Evolutionary conservation across 2,797 vertebrate species (phyloP).

Genomic region (Anguilla pacifica): DNA sequence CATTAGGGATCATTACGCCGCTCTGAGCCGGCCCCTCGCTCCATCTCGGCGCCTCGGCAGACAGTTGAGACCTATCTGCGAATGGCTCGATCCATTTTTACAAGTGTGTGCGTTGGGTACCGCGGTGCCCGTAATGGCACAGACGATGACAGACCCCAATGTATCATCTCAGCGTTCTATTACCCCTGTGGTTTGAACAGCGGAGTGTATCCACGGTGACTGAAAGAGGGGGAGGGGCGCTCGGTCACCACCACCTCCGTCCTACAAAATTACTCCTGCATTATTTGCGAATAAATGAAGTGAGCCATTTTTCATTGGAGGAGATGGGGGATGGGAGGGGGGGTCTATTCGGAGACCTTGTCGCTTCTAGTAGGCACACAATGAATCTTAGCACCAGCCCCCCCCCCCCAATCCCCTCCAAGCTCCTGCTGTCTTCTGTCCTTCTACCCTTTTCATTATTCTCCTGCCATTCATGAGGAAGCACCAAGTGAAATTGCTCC

Average conservation of each 20-base stretch:
- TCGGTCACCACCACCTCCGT: not conserved
- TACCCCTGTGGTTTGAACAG: slow-evolving; percentile 10
- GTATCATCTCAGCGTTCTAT: not conserved
- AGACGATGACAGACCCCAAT: slow-evolving; percentile 4
- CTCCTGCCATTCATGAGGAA: not conserved
- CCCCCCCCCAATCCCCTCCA: not conserved
- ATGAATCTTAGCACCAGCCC: slow-evolving; percentile 8
- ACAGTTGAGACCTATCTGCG: not conserved
- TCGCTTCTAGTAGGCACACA: not conserved
- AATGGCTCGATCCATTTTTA: not conserved
- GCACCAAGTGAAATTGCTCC: not conserved
- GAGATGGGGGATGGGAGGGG: not conserved
- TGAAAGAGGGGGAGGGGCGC: not conserved
- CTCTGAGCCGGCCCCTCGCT: slow-evolving; percentile 15
- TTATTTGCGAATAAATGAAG: slow-evolving; percentile 20
- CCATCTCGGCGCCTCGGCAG: not conserved
- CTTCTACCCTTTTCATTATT: not conserved
- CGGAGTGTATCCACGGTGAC: not conserved
- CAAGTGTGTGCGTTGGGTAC: not conserved
- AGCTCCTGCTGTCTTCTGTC: not conserved
- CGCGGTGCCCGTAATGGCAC: slow-evolving; percentile 18
- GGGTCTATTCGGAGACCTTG: slow-evolving; percentile 11
- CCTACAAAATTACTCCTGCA: slow-evolving; percentile 13
- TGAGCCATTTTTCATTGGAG: slow-evolving; percentile 4
- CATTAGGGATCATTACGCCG: slow-evolving; percentile 47